These are phyloP conservation scores for Nycteola revayana DNA, from an alignment of 2,888 invertebrate species.

Conservation along the genomic window DNA sequence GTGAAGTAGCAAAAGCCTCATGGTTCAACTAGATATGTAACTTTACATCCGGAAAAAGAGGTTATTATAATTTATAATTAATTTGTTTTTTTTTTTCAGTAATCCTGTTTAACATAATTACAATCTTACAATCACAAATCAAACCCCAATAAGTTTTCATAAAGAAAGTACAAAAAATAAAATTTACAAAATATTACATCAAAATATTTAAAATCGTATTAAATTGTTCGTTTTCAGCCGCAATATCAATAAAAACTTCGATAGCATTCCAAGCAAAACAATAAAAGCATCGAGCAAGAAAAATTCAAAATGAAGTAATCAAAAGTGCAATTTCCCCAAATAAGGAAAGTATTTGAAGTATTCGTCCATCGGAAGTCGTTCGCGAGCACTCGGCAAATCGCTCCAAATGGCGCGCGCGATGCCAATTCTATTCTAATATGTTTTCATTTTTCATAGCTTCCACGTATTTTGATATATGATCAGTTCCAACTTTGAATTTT, in stretches of 20 bases:
- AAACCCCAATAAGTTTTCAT: too few species aligned
- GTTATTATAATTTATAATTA: too few species aligned
- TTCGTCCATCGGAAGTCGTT: conserved; percentile 60
- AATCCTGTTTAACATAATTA: too few species aligned
- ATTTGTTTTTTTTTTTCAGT: too few species aligned
- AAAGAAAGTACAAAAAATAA: too few species aligned
- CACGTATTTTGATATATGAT: conserved; percentile 32
- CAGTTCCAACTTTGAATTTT: conserved; percentile 21
- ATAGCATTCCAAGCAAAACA: conserved; percentile 14
- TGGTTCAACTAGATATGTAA: too few species aligned
- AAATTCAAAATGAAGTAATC: conserved; percentile 53
- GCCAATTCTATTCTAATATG: conserved; percentile 50
- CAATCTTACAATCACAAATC: too few species aligned
- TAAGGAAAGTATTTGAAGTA: conserved; percentile 54
- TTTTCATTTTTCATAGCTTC: conserved; percentile 38
- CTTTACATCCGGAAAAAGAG: too few species aligned
- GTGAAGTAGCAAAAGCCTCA: too few species aligned
- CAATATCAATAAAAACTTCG: conserved; percentile 4
- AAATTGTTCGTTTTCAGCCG: conserved; percentile 2
- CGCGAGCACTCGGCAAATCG: conserved; percentile 54
- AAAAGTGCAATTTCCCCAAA: conserved; percentile 56
- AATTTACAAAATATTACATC: too few species aligned
- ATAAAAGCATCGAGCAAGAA: conserved; percentile 19
- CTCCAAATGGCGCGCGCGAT: conserved; percentile 47
- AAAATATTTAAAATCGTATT: too few species aligned